phyloP scores from a whole-genome alignment of 2,888 invertebrate species.

The Eupithecia centaureata region DNA sequence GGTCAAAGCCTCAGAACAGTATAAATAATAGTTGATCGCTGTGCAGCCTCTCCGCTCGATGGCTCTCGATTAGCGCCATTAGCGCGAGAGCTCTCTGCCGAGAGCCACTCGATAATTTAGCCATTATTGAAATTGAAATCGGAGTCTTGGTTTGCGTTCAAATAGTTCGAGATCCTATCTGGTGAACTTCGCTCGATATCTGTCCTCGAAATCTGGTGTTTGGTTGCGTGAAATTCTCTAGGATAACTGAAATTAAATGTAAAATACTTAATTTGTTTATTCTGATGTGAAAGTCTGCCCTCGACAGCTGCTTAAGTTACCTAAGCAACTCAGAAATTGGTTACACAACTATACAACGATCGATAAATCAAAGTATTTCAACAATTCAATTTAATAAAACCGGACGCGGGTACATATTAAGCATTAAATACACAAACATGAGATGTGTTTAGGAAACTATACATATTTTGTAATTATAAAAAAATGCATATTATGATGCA shows the following conservation, averaged over 20 bases:
- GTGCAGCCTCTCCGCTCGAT: constrained; percentile 21
- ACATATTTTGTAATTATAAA: no score
- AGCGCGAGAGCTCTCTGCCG: constrained; percentile 29
- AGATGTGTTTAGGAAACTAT: no score
- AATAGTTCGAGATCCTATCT: not conserved
- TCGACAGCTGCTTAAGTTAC: not conserved
- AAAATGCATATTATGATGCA: no score
- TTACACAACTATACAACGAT: no score
- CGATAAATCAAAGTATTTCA: no score
- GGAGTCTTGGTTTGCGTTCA: constrained; percentile 11
- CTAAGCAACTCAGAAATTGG: not conserved
- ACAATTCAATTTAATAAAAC: no score
- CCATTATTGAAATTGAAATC: constrained; percentile 37
- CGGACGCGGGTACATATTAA: no score
- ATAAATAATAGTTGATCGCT: not conserved
- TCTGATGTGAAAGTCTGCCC: no score
- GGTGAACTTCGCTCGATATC: not conserved
- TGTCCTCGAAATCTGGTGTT: not conserved
- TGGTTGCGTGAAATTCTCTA: not conserved
- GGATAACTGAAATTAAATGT: not conserved
- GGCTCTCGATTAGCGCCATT: constrained; percentile 43
- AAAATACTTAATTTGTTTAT: not conserved
- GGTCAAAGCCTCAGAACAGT: not conserved
- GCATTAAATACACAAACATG: no score
- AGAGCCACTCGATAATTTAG: constrained; percentile 38